Percentiles rank a stretch among this genome's conserved stretches.
Evolutionary conservation across 2,797 vertebrate genomes (phyloP).

Genomic region (Lagodon rhomboides): DNA sequence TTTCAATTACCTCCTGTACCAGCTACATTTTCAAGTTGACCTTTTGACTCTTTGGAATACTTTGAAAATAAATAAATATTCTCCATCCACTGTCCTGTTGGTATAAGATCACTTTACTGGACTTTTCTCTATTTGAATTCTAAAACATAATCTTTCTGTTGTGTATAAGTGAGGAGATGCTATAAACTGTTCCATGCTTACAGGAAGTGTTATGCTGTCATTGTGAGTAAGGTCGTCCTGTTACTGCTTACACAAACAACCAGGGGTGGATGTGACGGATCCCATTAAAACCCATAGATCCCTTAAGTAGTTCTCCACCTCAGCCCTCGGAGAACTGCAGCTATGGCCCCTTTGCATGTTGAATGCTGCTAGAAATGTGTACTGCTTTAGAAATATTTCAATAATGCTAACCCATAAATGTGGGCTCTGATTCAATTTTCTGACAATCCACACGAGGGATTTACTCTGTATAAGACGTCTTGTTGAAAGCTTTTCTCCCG

Average conservation of each 20-base stretch:
- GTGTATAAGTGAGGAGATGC: neutral
- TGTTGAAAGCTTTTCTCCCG: slow-evolving; percentile 67
- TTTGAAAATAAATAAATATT: neutral
- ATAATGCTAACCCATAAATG: slow-evolving; percentile 59
- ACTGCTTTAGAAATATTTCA: slow-evolving; percentile 68
- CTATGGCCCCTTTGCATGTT: slow-evolving; percentile 62
- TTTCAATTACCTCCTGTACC: neutral
- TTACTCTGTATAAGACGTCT: slow-evolving; percentile 61
- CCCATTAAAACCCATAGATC: slow-evolving; percentile 66
- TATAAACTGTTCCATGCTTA: slow-evolving; percentile 24
- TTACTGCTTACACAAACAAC: slow-evolving; percentile 50
- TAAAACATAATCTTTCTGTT: neutral
- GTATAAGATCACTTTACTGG: neutral
- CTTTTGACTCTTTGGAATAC: too few relatives aligned
- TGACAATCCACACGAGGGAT: slow-evolving; percentile 71
- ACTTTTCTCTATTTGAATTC: neutral
- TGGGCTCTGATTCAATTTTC: slow-evolving; percentile 75
- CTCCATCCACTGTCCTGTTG: neutral
- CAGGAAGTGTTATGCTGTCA: slow-evolving; percentile 26
- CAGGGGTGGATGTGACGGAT: slow-evolving; percentile 54
- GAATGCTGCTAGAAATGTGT: slow-evolving; percentile 60
- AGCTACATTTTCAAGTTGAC: neutral
- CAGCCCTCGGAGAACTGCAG: slow-evolving; percentile 53
- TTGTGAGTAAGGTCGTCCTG: slow-evolving; percentile 21
- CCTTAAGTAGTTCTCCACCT: slow-evolving; percentile 68